A percentile compares a stretch with the other conserved stretches of the same genome.
Evolutionary conservation across 2,113 vertebrate species (phyloP).

Genomic region (Platycercus adscitus): DNA sequence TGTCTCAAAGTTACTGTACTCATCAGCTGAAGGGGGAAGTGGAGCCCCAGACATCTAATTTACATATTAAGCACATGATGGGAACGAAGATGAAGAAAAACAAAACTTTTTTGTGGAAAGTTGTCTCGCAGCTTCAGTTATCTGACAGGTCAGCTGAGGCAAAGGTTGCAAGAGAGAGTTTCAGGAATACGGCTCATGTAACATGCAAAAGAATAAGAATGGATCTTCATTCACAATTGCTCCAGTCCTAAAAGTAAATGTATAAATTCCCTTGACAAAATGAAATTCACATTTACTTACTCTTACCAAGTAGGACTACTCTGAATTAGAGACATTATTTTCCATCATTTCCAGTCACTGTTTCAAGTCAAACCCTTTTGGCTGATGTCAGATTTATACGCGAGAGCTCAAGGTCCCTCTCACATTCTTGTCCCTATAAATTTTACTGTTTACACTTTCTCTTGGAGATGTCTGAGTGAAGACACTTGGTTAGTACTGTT

Average conservation of each 20-base stretch:
- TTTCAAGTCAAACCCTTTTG: background rate
- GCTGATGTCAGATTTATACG: background rate
- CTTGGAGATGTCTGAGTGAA: background rate
- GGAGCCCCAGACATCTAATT: background rate
- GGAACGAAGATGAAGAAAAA: background rate
- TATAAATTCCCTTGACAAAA: background rate
- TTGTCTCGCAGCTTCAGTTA: background rate
- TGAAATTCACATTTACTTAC: background rate
- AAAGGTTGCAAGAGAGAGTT: background rate
- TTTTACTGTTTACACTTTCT: background rate
- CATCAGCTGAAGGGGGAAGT: background rate
- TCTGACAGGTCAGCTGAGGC: conserved; percentile 72
- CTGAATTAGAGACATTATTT: background rate
- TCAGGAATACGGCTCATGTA: background rate
- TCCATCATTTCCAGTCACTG: background rate
- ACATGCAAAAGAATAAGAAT: background rate
- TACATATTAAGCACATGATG: background rate
- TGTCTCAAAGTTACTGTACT: background rate
- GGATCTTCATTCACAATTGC: background rate
- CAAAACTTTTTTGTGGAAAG: background rate
- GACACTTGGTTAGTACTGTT: rapidly evolving
- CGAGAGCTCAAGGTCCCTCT: background rate
- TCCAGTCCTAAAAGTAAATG: background rate
- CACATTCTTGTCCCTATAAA: background rate
- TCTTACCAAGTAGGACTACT: background rate